Conservation (phyloP, 2,797 vertebrate genomes). For the Catamblyrhynchus diadema region DNA sequence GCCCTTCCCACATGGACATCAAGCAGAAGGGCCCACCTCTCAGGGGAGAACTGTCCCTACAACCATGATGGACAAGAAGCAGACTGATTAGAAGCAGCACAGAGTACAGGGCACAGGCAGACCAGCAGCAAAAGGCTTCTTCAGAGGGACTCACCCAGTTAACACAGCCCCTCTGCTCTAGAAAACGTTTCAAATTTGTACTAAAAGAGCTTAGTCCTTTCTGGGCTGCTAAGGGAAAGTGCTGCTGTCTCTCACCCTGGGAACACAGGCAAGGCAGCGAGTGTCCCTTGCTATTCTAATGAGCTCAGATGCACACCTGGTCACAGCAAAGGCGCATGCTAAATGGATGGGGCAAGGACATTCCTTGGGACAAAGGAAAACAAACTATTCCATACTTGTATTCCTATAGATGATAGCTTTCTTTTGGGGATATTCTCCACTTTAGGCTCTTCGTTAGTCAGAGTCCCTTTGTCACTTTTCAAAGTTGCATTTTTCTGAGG, state of each 20-base stretch:
- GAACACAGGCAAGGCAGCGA: not conserved
- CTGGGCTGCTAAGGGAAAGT: not conserved
- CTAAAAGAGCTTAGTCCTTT: not conserved
- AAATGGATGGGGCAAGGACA: conserved; percentile 11
- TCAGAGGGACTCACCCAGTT: not conserved
- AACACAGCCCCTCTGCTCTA: not conserved
- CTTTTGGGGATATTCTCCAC: conserved; percentile 84
- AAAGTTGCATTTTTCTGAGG: conserved; percentile 83
- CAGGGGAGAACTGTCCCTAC: not conserved
- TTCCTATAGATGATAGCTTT: conserved; percentile 97
- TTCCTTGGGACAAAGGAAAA: conserved; percentile 46
- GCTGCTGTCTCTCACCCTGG: not conserved
- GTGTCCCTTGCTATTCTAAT: not conserved
- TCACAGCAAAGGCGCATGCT: conserved; percentile 49
- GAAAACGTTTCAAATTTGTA: not conserved
- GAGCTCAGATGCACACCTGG: conserved; percentile 42
- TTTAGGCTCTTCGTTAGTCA: conserved; percentile 83
- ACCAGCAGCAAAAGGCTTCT: not conserved
- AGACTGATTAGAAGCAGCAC: not conserved
- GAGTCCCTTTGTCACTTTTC: conserved; percentile 83
- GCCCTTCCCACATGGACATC: not conserved
- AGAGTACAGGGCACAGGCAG: not conserved
- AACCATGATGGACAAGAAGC: not conserved
- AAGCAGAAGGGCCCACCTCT: not conserved
- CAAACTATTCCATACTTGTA: conserved; percentile 87